phyloP scores from a whole-genome alignment of 2,113 vertebrate genomes.

The Larimichthys polyactis region DNA sequence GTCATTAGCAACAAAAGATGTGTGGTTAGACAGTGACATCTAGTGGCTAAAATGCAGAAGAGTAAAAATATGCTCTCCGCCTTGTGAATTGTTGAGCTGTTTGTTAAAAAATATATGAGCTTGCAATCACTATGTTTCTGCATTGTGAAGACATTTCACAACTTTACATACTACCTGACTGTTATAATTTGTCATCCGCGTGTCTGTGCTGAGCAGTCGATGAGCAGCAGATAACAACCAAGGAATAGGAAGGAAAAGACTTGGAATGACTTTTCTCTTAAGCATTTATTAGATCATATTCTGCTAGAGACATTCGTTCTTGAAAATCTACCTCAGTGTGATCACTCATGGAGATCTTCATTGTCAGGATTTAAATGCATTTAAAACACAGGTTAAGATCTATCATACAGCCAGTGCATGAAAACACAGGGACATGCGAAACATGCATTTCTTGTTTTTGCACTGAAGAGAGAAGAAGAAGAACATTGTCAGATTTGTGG shows the following conservation, averaged over 20 bases:
- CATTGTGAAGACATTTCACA: not conserved
- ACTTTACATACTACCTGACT: not conserved
- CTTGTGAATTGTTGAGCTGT: not conserved
- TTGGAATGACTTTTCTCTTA: not conserved
- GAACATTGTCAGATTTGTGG: no score
- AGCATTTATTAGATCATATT: not conserved
- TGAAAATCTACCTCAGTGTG: no score
- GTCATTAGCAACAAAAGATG: not conserved
- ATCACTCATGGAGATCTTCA: no score
- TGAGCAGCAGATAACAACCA: no score
- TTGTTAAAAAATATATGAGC: not conserved
- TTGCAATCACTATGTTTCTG: not conserved
- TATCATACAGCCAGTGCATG: no score
- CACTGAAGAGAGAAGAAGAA: no score
- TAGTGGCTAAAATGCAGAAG: slow-evolving; percentile 19
- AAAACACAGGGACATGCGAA: no score
- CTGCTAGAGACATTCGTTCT: not conserved
- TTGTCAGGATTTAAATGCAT: no score
- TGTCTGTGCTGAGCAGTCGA: not conserved
- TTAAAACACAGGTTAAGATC: no score
- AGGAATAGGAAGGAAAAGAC: not conserved
- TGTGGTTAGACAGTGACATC: slow-evolving; percentile 30
- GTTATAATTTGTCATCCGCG: not conserved
- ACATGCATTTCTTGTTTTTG: no score
- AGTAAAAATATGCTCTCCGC: not conserved